phyloP scores from a whole-genome alignment of 2,888 invertebrate species.

The Bimastos eiseni region DNA sequence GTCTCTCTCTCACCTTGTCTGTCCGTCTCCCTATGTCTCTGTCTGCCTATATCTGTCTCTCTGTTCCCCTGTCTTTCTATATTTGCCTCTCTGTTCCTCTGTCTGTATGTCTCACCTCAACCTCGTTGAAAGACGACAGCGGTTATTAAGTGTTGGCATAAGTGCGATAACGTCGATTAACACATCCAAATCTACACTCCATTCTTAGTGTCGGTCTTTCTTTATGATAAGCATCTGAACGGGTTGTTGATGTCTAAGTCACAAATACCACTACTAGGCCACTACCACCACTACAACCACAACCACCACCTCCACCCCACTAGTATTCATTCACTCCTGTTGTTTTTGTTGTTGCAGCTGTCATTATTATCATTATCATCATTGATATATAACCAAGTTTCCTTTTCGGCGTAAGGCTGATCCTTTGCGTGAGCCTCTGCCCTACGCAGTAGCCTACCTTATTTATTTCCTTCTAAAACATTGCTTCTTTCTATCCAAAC shows the following conservation, averaged over 20 bases:
- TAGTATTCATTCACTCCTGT: neutral
- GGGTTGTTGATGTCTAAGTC: neutral
- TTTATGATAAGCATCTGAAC: neutral
- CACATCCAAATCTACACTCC: neutral
- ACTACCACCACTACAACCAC: neutral
- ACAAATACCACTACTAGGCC: neutral
- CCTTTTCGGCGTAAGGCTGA: neutral
- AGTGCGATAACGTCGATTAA: neutral
- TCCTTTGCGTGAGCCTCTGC: neutral
- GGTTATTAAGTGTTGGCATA: neutral
- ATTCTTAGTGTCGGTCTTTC: neutral
- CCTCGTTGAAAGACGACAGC: neutral
- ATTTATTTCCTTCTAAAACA: neutral
- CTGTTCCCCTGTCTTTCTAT: too few relatives aligned
- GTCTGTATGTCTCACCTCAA: neutral
- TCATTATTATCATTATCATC: neutral
- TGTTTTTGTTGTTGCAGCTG: too few relatives aligned
- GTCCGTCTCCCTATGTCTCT: too few relatives aligned
- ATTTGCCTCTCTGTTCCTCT: too few relatives aligned
- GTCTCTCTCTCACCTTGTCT: too few relatives aligned
- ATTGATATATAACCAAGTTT: neutral
- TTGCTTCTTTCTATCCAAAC: neutral
- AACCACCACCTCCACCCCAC: too few relatives aligned
- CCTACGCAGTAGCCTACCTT: too few relatives aligned
- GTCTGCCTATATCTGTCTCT: too few relatives aligned